A percentile compares a stretch with the other conserved stretches of the same genome.
These are phyloP conservation scores for Hedya salicella DNA, from an alignment of 2,888 invertebrate species.

Conservation along the genomic window DNA sequence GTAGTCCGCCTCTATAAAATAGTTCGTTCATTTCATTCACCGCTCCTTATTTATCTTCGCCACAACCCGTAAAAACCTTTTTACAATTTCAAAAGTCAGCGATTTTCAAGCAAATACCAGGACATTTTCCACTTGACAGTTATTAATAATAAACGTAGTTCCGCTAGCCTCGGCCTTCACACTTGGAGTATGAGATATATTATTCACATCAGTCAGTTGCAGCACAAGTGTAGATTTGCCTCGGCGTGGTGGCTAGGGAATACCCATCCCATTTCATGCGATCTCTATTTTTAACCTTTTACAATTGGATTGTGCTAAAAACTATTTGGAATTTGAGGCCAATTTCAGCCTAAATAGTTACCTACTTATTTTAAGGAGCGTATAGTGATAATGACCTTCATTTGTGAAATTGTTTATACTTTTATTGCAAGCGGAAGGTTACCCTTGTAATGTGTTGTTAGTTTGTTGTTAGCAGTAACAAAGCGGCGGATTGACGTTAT, in stretches of 20 bases:
- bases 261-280: conserved; percentile 8
- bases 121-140: conserved; percentile 22
- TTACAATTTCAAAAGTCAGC: conserved; percentile 13
- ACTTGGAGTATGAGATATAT: conserved; percentile 32
- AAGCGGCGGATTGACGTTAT: too few relatives aligned
- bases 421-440: too few relatives aligned
- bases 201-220: conserved; percentile 34
- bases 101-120: conserved; percentile 16
- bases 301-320: conserved; percentile 14
- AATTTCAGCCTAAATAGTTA: not conserved
- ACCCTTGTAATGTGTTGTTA: too few relatives aligned
- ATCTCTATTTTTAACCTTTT: conserved; percentile 30
- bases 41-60: not conserved
- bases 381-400: too few relatives aligned
- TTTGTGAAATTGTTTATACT: too few relatives aligned
- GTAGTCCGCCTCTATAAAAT: not conserved
- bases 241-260: conserved; percentile 17
- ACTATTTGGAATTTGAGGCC: not conserved
- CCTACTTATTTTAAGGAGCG: too few relatives aligned
- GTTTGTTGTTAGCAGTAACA: too few relatives aligned
- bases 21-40: not conserved
- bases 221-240: conserved; percentile 21
- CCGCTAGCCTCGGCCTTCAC: conserved; percentile 29
- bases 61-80: conserved; percentile 2
- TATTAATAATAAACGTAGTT: conserved; percentile 31